Conservation (phyloP, 2,797 vertebrate genomes). For the Naso thynnoides region DNA sequence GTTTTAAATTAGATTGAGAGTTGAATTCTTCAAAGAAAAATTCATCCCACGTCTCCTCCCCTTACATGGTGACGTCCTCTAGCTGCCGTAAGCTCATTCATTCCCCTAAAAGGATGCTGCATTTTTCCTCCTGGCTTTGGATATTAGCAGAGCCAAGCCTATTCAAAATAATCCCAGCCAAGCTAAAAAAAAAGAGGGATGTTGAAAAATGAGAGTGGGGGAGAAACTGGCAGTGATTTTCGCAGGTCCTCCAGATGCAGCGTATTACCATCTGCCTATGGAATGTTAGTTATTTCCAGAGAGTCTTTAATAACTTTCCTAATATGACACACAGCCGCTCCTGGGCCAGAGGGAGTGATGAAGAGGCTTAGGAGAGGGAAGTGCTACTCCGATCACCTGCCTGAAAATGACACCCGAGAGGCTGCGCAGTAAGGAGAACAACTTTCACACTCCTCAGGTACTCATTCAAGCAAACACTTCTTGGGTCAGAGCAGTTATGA, state of each 20-base stretch:
- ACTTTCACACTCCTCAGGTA: slow-evolving; percentile 48
- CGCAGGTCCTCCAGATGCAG: slow-evolving; percentile 76
- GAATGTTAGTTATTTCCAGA: slow-evolving; percentile 82
- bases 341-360: slow-evolving; percentile 38
- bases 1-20: slow-evolving; percentile 34
- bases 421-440: slow-evolving; percentile 9
- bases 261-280: slow-evolving; percentile 75
- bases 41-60: slow-evolving; percentile 50
- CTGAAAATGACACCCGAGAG: slow-evolving; percentile 37
- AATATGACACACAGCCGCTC: slow-evolving; percentile 70
- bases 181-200: slow-evolving; percentile 37
- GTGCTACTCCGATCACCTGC: slow-evolving; percentile 57
- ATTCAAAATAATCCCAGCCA: slow-evolving; percentile 72
- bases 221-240: slow-evolving; percentile 60
- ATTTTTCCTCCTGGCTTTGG: slow-evolving; percentile 66
- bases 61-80: slow-evolving; percentile 60
- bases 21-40: slow-evolving; percentile 41
- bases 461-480: slow-evolving; percentile 43
- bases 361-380: slow-evolving; percentile 14
- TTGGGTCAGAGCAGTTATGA: slow-evolving; percentile 30
- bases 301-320: slow-evolving; percentile 77
- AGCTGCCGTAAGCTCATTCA: slow-evolving; percentile 64
- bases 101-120: slow-evolving; percentile 78
- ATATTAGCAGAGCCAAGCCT: slow-evolving; percentile 59
- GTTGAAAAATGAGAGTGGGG: slow-evolving; percentile 61